These are phyloP conservation scores for Tipula vernalis DNA, from an alignment of 2,888 invertebrate genomes.

Conservation along the genomic window DNA sequence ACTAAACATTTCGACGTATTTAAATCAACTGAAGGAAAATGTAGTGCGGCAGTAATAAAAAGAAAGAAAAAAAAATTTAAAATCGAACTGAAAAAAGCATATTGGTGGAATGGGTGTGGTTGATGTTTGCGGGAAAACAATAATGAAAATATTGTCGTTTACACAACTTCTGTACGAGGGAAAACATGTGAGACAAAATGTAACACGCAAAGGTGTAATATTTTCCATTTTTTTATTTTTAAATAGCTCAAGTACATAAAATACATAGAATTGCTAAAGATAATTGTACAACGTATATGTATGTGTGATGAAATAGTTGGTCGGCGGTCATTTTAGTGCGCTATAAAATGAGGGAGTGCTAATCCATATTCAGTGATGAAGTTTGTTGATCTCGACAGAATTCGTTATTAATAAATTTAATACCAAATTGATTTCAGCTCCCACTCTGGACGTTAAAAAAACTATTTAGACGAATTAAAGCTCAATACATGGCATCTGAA, in stretches of 20 bases:
- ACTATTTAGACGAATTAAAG: too few relatives aligned
- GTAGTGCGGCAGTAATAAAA: not conserved
- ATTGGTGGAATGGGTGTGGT: not conserved
- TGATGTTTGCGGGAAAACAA: not conserved
- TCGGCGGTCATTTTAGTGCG: not conserved
- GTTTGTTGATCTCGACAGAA: too few relatives aligned
- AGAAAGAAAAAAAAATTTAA: not conserved
- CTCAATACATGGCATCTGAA: too few relatives aligned
- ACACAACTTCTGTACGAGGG: not conserved
- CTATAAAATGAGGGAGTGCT: not conserved
- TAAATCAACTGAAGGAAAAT: not conserved
- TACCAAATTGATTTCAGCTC: too few relatives aligned
- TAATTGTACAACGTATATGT: not conserved
- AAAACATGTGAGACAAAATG: not conserved
- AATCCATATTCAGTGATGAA: too few relatives aligned
- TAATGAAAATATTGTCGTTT: not conserved
- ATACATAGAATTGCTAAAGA: not conserved
- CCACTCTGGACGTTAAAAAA: too few relatives aligned
- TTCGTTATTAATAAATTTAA: too few relatives aligned
- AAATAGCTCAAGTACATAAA: not conserved
- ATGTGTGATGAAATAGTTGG: not conserved
- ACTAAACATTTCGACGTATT: not conserved
- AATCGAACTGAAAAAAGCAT: not conserved
- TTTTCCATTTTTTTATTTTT: not conserved
- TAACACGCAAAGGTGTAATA: constrained; percentile 1